phyloP scores from a whole-genome alignment of 2,888 invertebrate genomes.

The Ochlodes sylvanus region DNA sequence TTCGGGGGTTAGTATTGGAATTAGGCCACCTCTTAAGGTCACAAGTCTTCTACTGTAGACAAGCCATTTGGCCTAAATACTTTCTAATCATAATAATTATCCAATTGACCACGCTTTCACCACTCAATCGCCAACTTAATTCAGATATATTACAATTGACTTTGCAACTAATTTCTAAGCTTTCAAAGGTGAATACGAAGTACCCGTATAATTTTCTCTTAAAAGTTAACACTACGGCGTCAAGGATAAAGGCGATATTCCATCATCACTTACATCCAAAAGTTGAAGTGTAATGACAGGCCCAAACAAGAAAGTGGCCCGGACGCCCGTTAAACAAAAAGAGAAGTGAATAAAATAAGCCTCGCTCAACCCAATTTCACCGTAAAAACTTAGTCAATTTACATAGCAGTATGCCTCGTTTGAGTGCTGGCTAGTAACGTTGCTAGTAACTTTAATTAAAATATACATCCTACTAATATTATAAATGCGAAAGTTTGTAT shows the following conservation, averaged over 20 bases:
- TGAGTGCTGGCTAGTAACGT: neutral
- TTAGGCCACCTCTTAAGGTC: no score
- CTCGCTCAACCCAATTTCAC: conserved; percentile 26
- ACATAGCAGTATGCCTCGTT: conserved; percentile 18
- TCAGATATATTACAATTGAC: no score
- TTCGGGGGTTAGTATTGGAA: no score
- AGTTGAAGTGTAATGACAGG: conserved; percentile 31
- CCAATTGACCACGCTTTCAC: no score
- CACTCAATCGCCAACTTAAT: no score
- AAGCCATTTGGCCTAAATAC: no score
- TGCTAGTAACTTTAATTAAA: neutral
- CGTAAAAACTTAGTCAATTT: conserved; percentile 30
- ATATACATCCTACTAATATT: no score
- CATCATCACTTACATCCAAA: conserved; percentile 24
- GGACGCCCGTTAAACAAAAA: conserved; percentile 30
- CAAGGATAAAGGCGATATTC: conserved; percentile 22
- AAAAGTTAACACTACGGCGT: conserved; percentile 18
- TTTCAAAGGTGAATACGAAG: conserved; percentile 7
- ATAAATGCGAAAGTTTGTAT: no score
- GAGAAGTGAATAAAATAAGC: conserved; percentile 34
- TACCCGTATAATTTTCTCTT: conserved; percentile 31
- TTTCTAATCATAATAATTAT: no score
- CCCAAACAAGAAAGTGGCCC: conserved; percentile 29
- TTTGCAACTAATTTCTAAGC: neutral
- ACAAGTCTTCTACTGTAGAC: no score